Evolutionary conservation across 2,888 invertebrate species (phyloP).

Genomic region (Caenorhabditis afra): DNA sequence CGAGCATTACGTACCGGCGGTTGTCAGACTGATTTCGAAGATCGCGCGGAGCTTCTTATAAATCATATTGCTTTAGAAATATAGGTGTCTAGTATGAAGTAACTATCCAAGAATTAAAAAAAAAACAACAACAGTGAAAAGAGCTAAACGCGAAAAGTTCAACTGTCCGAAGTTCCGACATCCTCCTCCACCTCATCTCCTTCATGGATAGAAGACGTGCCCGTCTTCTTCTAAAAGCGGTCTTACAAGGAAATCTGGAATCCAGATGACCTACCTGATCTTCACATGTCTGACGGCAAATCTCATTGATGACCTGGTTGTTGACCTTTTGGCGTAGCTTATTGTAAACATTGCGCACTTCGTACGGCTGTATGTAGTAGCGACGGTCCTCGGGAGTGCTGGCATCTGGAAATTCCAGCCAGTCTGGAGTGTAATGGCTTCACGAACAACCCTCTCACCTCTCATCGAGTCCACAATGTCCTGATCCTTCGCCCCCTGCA

Average conservation of each 20-base stretch:
- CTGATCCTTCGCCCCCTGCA: constrained; percentile 20
- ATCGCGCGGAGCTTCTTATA: constrained; percentile 88
- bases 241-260: not conserved
- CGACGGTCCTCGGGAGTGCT: constrained; percentile 20
- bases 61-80: constrained; percentile 39
- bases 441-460: no score
- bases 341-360: not conserved
- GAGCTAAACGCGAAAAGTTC: not conserved
- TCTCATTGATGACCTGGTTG: not conserved
- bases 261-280: not conserved
- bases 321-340: not conserved
- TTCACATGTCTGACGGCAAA: not conserved
- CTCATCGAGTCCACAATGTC: constrained; percentile 7
- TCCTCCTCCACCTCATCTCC: not conserved
- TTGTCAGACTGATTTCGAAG: constrained; percentile 88
- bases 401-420: constrained; percentile 22
- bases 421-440: no score
- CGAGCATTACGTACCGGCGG: constrained; percentile 87
- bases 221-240: not conserved
- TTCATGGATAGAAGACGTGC: not conserved
- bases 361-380: constrained; percentile 32
- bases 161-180: no score
- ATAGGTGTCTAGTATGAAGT: not conserved
- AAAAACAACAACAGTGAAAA: not conserved
- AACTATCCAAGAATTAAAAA: constrained; percentile 1